A percentile compares a stretch with the other conserved stretches of the same genome.
Conservation (phyloP, 2,888 invertebrate genomes). For the Rutpela maculata region DNA sequence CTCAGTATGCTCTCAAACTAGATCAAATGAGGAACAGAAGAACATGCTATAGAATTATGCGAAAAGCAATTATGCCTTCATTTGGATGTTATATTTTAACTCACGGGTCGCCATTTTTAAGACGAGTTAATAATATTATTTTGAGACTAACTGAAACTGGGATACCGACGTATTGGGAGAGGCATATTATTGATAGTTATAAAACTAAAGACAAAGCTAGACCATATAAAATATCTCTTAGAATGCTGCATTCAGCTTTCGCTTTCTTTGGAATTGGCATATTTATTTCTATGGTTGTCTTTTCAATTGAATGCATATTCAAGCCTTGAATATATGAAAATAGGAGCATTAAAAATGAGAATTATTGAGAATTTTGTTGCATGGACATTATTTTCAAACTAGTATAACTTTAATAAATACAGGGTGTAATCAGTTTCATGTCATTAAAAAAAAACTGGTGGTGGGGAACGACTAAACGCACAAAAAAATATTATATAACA, state of each 20-base stretch:
- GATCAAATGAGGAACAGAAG: not conserved
- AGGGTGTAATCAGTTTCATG: no score
- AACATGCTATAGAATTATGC: slow-evolving; percentile 21
- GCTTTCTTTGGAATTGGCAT: not conserved
- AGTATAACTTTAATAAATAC: no score
- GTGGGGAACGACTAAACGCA: no score
- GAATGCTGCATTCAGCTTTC: not conserved
- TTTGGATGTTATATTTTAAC: not conserved
- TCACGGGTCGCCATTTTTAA: slow-evolving; percentile 10
- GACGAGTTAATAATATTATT: not conserved
- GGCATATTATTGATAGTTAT: not conserved
- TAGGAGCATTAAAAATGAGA: no score
- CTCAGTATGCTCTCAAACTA: not conserved
- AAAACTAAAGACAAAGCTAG: not conserved
- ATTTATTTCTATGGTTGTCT: not conserved
- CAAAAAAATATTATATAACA: no score
- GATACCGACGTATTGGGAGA: not conserved
- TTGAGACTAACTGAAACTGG: not conserved
- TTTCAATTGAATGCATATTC: slow-evolving; percentile 1
- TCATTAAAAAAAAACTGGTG: no score
- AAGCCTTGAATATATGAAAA: no score
- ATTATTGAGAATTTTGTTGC: no score
- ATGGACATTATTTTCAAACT: no score
- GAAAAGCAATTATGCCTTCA: not conserved
- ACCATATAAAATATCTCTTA: slow-evolving; percentile 9